A percentile compares a stretch with the other conserved stretches of the same genome.
Evolutionary conservation across 1,140 invertebrate genomes (phyloP).

Genomic region (Colletes latitarsis): DNA sequence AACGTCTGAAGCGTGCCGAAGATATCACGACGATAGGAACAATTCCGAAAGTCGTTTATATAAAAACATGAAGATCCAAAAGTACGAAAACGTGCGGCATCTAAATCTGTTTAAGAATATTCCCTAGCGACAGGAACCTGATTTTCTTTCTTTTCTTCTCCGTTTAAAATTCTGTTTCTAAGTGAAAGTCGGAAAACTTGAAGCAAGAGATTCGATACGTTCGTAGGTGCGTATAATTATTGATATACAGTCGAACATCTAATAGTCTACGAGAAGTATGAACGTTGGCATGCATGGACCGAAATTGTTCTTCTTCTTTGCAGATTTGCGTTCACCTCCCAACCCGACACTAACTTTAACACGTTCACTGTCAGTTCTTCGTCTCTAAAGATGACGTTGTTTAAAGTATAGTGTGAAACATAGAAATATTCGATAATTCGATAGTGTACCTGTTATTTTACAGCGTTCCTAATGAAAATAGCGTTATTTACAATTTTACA

Average conservation of each 20-base stretch:
- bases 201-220: not conserved
- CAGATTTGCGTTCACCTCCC: not conserved
- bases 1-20: not conserved
- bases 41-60: not conserved
- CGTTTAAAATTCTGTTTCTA: not conserved
- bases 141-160: not conserved
- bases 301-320: too few relatives aligned
- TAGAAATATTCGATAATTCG: too few relatives aligned
- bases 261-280: constrained; percentile 12
- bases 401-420: too few relatives aligned
- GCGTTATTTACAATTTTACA: too few relatives aligned
- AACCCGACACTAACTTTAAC: constrained; percentile 17
- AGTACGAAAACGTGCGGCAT: not conserved
- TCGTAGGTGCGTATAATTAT: not conserved
- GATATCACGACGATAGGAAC: not conserved
- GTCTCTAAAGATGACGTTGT: too few relatives aligned
- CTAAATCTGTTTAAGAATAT: too few relatives aligned
- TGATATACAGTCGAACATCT: constrained; percentile 1
- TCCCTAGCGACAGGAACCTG: too few relatives aligned
- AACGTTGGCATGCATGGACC: not conserved
- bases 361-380: not conserved
- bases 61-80: not conserved
- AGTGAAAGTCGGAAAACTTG: not conserved
- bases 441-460: too few relatives aligned
- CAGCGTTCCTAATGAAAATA: too few relatives aligned